Percentiles rank a stretch among this genome's conserved stretches.
Conservation (phyloP, 2,888 invertebrate genomes). For the Steinernema scapterisci region DNA sequence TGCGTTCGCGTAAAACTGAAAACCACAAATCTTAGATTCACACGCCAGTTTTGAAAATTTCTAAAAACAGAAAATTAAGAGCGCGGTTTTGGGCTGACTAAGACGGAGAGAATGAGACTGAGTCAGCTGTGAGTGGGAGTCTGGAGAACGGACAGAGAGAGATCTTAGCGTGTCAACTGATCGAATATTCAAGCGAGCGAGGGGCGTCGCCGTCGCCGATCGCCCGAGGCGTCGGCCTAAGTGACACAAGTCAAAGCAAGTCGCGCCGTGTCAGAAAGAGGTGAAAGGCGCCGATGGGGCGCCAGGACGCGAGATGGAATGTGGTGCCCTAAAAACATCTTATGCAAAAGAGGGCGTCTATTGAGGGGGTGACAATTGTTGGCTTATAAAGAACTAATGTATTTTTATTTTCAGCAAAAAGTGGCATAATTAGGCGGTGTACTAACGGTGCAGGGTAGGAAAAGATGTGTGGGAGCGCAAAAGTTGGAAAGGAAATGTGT, state of each 20-base stretch:
- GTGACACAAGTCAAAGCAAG: slow-evolving; percentile 1
- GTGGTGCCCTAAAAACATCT: not conserved
- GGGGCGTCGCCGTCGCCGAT: not conserved
- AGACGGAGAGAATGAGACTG: too few relatives aligned
- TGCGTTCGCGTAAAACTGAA: slow-evolving; percentile 48
- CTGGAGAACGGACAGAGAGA: not conserved
- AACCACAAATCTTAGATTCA: slow-evolving; percentile 11
- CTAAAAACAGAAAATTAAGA: not conserved
- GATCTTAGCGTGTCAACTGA: not conserved
- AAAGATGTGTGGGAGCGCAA: not conserved
- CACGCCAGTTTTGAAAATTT: not conserved
- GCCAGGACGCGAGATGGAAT: not conserved
- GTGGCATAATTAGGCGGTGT: too few relatives aligned
- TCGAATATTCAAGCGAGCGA: slow-evolving; percentile 14
- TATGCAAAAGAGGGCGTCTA: not conserved
- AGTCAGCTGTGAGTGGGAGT: not conserved
- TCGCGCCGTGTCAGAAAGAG: not conserved
- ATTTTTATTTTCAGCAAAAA: too few relatives aligned
- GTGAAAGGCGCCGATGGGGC: not conserved
- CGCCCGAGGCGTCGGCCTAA: slow-evolving; percentile 12
- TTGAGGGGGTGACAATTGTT: too few relatives aligned
- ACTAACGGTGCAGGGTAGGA: too few relatives aligned
- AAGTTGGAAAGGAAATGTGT: too few relatives aligned
- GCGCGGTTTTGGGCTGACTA: not conserved
- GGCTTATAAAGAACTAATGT: too few relatives aligned